Evolutionary conservation across 2,113 vertebrate genomes (phyloP).

Genomic region (Mellivora capensis): DNA sequence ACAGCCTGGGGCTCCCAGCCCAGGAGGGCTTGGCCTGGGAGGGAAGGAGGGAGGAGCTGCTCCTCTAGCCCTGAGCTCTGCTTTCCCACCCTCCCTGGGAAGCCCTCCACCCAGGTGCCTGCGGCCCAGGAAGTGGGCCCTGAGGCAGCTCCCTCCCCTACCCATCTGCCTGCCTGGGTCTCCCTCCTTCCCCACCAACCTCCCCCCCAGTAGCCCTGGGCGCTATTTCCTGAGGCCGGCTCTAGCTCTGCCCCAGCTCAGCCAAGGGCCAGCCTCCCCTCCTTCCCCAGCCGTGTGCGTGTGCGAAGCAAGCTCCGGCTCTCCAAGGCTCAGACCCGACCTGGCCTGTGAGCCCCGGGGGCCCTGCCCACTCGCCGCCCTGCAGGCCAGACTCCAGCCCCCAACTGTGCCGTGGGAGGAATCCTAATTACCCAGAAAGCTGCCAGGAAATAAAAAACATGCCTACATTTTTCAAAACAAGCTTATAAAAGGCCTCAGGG

Average conservation of each 20-base stretch:
- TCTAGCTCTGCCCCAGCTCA: background rate
- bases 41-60: background rate
- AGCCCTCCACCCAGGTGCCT: too few species aligned
- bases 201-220: too few species aligned
- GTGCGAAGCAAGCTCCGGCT: background rate
- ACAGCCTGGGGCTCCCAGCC: background rate
- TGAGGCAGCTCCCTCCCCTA: too few species aligned
- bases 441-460: constrained; percentile 44
- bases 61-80: background rate
- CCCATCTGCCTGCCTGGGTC: fast-evolving
- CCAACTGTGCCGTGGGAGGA: background rate
- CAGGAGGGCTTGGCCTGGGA: background rate
- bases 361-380: background rate
- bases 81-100: background rate
- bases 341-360: background rate
- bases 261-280: background rate
- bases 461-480: constrained; percentile 52
- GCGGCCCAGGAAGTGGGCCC: background rate
- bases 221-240: background rate
- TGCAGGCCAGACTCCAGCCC: background rate
- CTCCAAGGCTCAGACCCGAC: background rate
- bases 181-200: too few species aligned
- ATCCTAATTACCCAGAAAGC: background rate
- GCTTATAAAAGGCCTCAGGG: constrained; percentile 10
- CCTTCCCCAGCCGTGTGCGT: background rate